A percentile compares a stretch with the other conserved stretches of the same genome.
Evolutionary conservation across 1,140 invertebrate genomes (phyloP).

Genomic region (Eriosoma lanigerum): DNA sequence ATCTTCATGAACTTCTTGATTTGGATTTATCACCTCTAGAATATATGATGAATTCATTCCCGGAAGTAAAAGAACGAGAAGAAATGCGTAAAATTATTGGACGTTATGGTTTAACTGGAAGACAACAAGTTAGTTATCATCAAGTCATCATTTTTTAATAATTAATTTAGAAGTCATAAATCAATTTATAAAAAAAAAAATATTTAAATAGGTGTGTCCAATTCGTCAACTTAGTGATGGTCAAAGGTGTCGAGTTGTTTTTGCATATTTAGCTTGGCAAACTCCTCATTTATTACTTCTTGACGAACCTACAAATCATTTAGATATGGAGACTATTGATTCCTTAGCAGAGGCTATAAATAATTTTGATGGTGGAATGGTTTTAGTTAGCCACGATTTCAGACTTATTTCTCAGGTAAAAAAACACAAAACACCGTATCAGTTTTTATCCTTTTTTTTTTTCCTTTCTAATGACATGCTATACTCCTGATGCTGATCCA

Average conservation of each 20-base stretch:
- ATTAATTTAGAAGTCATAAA: too few species aligned
- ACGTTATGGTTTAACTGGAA: conserved; percentile 91
- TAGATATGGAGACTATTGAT: conserved; percentile 99
- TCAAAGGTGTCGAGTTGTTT: conserved; percentile 96
- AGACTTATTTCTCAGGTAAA: conserved; percentile 94
- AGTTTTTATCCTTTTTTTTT: too few species aligned
- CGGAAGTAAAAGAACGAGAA: conserved; percentile 96
- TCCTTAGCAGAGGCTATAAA: conserved; percentile 96
- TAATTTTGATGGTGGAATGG: conserved; percentile 97
- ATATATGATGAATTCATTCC: conserved; percentile 97
- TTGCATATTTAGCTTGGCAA: conserved; percentile 96
- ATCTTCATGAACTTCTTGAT: conserved; percentile 95
- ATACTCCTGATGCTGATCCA: too few species aligned
- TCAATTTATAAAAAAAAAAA: not conserved
- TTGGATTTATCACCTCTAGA: conserved; percentile 93
- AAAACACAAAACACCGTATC: too few species aligned
- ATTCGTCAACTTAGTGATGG: conserved; percentile 97
- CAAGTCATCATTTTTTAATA: not conserved
- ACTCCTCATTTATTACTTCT: conserved; percentile 89
- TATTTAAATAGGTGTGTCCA: conserved; percentile 76
- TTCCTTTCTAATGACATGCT: too few species aligned
- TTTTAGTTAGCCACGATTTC: conserved; percentile 97
- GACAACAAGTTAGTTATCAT: conserved; percentile 80
- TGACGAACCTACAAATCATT: conserved; percentile 98
- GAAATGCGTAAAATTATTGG: conserved; percentile 99